Conservation (phyloP, 2,888 invertebrate species). For the Blera fallax region DNA sequence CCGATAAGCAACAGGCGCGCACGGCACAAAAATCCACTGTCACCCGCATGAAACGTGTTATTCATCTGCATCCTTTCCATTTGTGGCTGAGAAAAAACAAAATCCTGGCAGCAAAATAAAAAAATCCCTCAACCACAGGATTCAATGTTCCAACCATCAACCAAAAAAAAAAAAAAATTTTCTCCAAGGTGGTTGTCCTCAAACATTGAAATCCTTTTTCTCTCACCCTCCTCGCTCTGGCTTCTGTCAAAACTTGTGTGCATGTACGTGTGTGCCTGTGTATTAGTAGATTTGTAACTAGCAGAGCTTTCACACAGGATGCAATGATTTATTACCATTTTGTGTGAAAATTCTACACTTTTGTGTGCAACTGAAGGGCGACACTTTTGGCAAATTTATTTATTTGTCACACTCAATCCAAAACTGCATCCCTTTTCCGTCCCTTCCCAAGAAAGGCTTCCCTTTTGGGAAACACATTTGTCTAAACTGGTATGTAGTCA, state of each 20-base stretch:
- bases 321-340: conserved; percentile 63
- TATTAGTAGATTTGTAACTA: conserved; percentile 32
- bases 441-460: neutral
- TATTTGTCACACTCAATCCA: conserved; percentile 77
- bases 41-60: conserved; percentile 43
- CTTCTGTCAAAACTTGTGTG: conserved; percentile 14
- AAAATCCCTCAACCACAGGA: conserved; percentile 39
- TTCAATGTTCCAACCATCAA: conserved; percentile 1
- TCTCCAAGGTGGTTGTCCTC: conserved; percentile 30
- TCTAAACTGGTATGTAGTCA: conserved; percentile 33
- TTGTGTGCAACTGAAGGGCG: conserved; percentile 73
- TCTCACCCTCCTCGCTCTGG: neutral
- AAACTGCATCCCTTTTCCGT: conserved; percentile 19
- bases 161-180: too few species aligned
- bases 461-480: conserved; percentile 59
- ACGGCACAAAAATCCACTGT: conserved; percentile 41
- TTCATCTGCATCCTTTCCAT: conserved; percentile 48
- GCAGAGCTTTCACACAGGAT: conserved; percentile 35
- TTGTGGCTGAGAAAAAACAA: neutral
- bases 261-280: neutral
- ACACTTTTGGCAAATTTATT: conserved; percentile 80
- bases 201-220: neutral
- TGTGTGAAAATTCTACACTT: conserved; percentile 49
- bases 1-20: conserved; percentile 61
- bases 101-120: neutral